These are phyloP conservation scores for Bombus huntii DNA, from an alignment of 1,140 invertebrate genomes.

Conservation along the genomic window DNA sequence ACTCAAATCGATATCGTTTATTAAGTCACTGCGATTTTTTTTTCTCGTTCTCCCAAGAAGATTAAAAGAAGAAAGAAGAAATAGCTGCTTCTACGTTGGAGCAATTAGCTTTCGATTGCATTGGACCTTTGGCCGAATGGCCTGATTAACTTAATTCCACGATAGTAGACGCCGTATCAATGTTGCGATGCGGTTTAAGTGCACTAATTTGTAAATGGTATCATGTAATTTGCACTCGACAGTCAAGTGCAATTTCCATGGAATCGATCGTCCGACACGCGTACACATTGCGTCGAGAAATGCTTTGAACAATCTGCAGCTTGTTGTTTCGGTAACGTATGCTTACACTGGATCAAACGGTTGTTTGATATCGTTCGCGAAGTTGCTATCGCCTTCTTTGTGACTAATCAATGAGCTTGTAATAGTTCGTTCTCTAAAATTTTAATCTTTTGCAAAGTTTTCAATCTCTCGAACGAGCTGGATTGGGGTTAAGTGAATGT, in stretches of 20 bases:
- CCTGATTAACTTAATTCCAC: conserved; percentile 19
- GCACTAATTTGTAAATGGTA: conserved; percentile 12
- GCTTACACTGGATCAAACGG: background rate
- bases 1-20: too few species aligned
- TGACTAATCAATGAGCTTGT: background rate
- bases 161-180: background rate
- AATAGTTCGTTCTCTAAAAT: too few species aligned
- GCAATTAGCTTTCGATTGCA: background rate
- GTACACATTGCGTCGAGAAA: conserved; percentile 19
- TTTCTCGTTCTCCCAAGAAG: background rate
- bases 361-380: background rate
- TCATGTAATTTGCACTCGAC: conserved; percentile 34
- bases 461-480: too few species aligned
- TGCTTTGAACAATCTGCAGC: conserved; percentile 30
- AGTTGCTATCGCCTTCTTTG: background rate
- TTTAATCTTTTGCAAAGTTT: background rate
- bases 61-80: background rate
- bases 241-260: conserved; percentile 22
- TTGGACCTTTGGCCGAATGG: conserved; percentile 3
- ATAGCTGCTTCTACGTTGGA: background rate
- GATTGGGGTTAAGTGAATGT: too few species aligned
- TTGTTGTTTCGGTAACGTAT: background rate
- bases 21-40: background rate
- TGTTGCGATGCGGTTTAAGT: conserved; percentile 3
- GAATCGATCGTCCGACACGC: background rate